Evolutionary conservation across 1,140 invertebrate species (phyloP).

Genomic region (Ceratina japonica): DNA sequence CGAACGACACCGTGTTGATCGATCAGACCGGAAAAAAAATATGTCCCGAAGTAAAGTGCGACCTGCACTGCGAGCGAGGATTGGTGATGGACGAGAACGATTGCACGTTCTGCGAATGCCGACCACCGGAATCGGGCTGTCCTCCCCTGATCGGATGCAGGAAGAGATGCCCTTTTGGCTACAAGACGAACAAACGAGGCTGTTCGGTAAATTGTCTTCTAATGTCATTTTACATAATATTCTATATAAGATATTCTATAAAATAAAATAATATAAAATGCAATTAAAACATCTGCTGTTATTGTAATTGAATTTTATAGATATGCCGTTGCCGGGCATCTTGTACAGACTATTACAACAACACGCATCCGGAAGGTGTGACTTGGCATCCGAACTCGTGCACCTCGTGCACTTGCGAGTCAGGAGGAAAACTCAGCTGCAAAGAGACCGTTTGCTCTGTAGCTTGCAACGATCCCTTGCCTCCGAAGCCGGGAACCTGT

Average conservation of each 20-base stretch:
- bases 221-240: no score
- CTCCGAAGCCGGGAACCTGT: constrained; percentile 69
- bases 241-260: constrained; percentile 29
- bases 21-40: constrained; percentile 48
- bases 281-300: no score
- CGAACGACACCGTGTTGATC: constrained; percentile 35
- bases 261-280: no score
- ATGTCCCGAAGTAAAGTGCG: constrained; percentile 71
- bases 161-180: constrained; percentile 72
- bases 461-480: constrained; percentile 70
- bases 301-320: constrained; percentile 17
- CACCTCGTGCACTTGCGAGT: constrained; percentile 71
- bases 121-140: constrained; percentile 61
- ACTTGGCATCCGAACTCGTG: constrained; percentile 72
- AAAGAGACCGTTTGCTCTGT: constrained; percentile 73
- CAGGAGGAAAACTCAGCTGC: constrained; percentile 69
- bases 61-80: constrained; percentile 70
- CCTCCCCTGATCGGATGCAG: constrained; percentile 66
- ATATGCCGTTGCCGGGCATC: constrained; percentile 71
- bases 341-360: constrained; percentile 71
- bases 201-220: constrained; percentile 66
- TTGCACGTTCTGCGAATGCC: constrained; percentile 73
- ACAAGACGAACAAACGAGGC: constrained; percentile 70
- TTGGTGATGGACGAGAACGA: constrained; percentile 72
- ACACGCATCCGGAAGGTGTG: constrained; percentile 70